phyloP scores from a whole-genome alignment of 2,888 invertebrate genomes.

The Ophion ventricosus region DNA sequence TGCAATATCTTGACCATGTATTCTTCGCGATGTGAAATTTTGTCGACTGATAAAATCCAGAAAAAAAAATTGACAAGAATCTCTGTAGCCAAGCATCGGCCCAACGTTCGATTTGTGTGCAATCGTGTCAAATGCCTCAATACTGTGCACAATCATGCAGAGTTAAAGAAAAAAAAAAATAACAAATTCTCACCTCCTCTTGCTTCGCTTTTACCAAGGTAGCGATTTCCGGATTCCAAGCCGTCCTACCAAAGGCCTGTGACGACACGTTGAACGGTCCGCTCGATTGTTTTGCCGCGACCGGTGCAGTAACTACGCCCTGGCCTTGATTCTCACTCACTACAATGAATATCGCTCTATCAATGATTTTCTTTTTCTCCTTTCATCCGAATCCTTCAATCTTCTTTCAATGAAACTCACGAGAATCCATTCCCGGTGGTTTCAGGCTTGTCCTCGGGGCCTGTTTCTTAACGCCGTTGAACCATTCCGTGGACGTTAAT shows the following conservation, averaged over 20 bases:
- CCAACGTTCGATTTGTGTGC: constrained; percentile 6
- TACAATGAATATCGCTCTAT: constrained; percentile 63
- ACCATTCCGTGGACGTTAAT: constrained; percentile 91
- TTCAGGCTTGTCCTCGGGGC: constrained; percentile 89
- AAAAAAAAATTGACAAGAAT: too few species aligned
- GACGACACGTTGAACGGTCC: constrained; percentile 83
- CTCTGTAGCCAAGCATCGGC: too few species aligned
- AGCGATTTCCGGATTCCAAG: constrained; percentile 84
- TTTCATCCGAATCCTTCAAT: background rate
- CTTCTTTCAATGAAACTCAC: constrained; percentile 84
- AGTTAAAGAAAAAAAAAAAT: background rate
- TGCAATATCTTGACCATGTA: too few species aligned
- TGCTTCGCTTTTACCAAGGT: constrained; percentile 84
- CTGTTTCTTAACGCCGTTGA: constrained; percentile 87
- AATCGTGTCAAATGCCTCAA: constrained; percentile 36
- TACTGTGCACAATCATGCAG: constrained; percentile 56
- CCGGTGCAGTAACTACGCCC: constrained; percentile 79
- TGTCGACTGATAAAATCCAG: background rate
- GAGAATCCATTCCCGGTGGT: constrained; percentile 94
- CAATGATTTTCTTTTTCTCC: constrained; percentile 6
- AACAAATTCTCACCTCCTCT: constrained; percentile 81
- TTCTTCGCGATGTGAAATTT: background rate
- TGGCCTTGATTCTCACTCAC: constrained; percentile 84
- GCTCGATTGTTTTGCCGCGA: constrained; percentile 83
- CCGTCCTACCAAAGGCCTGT: constrained; percentile 84